Evolutionary conservation across 1,140 invertebrate genomes (phyloP).

Genomic region (Danaus plexippus): DNA sequence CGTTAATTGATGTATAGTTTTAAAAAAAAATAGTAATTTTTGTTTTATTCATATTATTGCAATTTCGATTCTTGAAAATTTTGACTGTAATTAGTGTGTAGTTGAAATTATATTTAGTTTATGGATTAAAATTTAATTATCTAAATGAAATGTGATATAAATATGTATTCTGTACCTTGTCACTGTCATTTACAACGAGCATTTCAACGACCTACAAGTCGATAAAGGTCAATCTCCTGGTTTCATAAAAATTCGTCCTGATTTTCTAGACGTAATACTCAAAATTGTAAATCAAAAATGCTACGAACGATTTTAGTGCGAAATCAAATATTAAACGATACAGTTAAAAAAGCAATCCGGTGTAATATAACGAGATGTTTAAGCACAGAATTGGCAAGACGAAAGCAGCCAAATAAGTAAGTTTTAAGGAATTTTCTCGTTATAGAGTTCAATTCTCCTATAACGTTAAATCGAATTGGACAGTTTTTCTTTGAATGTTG

Average conservation of each 20-base stretch:
- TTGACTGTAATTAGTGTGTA: too few species aligned
- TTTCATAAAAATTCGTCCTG: slow-evolving; percentile 50
- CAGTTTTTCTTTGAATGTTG: slow-evolving; percentile 3
- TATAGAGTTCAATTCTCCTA: not conserved
- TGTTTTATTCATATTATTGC: too few species aligned
- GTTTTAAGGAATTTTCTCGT: slow-evolving; percentile 21
- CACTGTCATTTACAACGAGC: slow-evolving; percentile 24
- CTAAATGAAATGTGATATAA: too few species aligned
- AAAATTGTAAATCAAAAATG: slow-evolving; percentile 69
- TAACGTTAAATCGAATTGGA: not conserved
- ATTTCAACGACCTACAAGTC: slow-evolving; percentile 65
- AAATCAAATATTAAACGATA: slow-evolving; percentile 75
- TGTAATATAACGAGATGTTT: slow-evolving; percentile 74
- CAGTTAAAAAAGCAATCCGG: slow-evolving; percentile 72
- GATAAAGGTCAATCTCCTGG: slow-evolving; percentile 63
- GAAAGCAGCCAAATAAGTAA: slow-evolving; percentile 76
- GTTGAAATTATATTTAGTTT: too few species aligned
- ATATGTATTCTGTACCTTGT: slow-evolving; percentile 1
- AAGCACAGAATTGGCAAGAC: slow-evolving; percentile 74
- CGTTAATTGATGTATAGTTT: too few species aligned
- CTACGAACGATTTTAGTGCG: slow-evolving; percentile 77
- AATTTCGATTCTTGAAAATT: too few species aligned
- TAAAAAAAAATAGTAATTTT: too few species aligned
- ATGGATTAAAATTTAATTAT: too few species aligned
- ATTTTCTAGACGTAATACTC: slow-evolving; percentile 52